These are phyloP conservation scores for Tenualosa thibaudeaui DNA, from an alignment of 2,797 vertebrate genomes.

Conservation along the genomic window DNA sequence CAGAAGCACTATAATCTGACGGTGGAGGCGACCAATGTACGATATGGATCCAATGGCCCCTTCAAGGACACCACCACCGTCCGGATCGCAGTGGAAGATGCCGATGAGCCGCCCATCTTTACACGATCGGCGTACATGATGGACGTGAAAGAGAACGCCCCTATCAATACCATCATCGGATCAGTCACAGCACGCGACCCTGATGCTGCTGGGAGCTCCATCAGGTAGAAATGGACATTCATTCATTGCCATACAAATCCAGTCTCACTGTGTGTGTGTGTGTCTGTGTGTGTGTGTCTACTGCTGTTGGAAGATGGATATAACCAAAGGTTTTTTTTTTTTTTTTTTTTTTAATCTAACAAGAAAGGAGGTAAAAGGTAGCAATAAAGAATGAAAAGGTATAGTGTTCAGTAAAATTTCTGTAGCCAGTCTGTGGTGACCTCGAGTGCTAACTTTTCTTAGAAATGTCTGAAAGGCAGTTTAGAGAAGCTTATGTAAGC, in stretches of 20 bases:
- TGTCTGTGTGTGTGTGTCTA: not conserved
- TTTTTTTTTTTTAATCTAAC: too few species aligned
- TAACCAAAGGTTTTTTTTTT: too few species aligned
- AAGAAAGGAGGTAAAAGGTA: too few species aligned
- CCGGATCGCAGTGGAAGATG: conserved; percentile 89
- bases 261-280: not conserved
- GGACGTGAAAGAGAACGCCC: conserved; percentile 92
- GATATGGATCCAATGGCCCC: conserved; percentile 83
- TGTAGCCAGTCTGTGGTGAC: not conserved
- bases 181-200: conserved; percentile 90
- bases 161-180: conserved; percentile 88
- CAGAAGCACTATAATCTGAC: conserved; percentile 91
- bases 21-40: conserved; percentile 90
- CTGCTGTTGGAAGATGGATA: too few species aligned
- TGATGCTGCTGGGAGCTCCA: conserved; percentile 80
- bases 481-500: conserved; percentile 76
- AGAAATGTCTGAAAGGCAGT: conserved; percentile 77
- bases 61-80: conserved; percentile 94
- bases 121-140: conserved; percentile 85
- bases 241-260: not conserved
- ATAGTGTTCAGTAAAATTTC: not conserved
- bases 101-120: conserved; percentile 93
- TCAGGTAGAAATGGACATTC: conserved; percentile 77
- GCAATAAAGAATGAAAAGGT: too few species aligned
- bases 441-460: conserved; percentile 44